Conservation (phyloP, 23 tunicate genomes). For the Styela plicata region DNA sequence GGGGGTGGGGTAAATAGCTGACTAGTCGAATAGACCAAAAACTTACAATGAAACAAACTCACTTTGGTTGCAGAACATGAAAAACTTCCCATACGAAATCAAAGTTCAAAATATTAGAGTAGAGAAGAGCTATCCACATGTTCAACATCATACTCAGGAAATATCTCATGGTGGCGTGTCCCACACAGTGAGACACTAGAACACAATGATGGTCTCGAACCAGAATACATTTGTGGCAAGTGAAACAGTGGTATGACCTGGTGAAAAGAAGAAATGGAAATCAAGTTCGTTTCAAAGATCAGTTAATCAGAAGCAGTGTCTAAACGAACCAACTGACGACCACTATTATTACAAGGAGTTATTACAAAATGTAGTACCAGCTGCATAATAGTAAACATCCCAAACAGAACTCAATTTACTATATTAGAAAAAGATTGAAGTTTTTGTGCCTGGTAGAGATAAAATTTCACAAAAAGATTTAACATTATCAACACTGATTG, state of each 20-base stretch:
- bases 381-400: too few relatives aligned
- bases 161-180: slow-evolving; percentile 85
- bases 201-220: slow-evolving; percentile 93
- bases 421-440: too few relatives aligned
- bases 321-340: too few relatives aligned
- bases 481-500: too few relatives aligned
- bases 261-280: not conserved
- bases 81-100: slow-evolving; percentile 54
- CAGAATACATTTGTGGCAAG: slow-evolving; percentile 65
- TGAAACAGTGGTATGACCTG: slow-evolving; percentile 79
- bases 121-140: slow-evolving; percentile 83
- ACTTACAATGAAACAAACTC: slow-evolving; percentile 47
- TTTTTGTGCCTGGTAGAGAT: too few relatives aligned
- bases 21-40: slow-evolving; percentile 81
- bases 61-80: slow-evolving; percentile 37
- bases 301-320: too few relatives aligned
- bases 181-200: slow-evolving; percentile 86
- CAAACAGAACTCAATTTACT: too few relatives aligned
- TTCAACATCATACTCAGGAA: slow-evolving; percentile 57
- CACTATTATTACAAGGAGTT: too few relatives aligned
- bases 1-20: too few relatives aligned
- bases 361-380: too few relatives aligned
- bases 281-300: not conserved
- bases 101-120: slow-evolving; percentile 71
- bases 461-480: too few relatives aligned